A percentile compares a stretch with the other conserved stretches of the same genome.
Evolutionary conservation across 2,888 invertebrate genomes (phyloP).

Genomic region (Neoscelio sp.): DNA sequence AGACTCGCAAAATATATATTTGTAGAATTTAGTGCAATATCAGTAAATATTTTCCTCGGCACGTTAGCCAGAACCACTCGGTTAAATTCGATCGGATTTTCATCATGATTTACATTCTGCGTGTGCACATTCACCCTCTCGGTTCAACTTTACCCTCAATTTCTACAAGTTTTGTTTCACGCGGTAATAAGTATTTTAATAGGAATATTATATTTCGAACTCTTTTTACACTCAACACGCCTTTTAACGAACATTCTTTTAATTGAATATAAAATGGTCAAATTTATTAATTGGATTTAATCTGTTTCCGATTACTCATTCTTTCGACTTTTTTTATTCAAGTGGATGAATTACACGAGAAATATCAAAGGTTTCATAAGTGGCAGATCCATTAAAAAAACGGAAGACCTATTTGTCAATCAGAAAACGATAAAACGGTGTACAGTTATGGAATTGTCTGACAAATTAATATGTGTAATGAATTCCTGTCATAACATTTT

Average conservation of each 20-base stretch:
- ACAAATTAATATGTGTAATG: constrained; percentile 18
- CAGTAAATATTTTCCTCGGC: constrained; percentile 53
- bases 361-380: constrained; percentile 4
- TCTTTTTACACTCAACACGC: background rate
- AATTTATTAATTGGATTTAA: background rate
- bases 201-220: constrained; percentile 23
- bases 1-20: constrained; percentile 35
- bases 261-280: constrained; percentile 22
- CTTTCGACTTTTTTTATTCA: too few relatives aligned
- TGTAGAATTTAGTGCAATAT: constrained; percentile 45
- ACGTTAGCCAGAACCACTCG: constrained; percentile 26
- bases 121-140: constrained; percentile 14
- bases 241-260: constrained; percentile 37
- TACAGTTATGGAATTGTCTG: background rate
- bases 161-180: constrained; percentile 49
- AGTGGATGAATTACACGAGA: background rate
- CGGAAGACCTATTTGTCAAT: constrained; percentile 14
- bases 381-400: constrained; percentile 29
- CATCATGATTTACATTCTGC: constrained; percentile 47
- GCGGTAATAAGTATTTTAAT: constrained; percentile 83
- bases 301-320: too few relatives aligned
- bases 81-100: constrained; percentile 48
- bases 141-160: background rate
- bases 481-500: constrained; percentile 16
- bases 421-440: background rate